Base-by-base conservation (phyloP, 1,140 invertebrate genomes). In the Heterodera schachtii region DNA sequence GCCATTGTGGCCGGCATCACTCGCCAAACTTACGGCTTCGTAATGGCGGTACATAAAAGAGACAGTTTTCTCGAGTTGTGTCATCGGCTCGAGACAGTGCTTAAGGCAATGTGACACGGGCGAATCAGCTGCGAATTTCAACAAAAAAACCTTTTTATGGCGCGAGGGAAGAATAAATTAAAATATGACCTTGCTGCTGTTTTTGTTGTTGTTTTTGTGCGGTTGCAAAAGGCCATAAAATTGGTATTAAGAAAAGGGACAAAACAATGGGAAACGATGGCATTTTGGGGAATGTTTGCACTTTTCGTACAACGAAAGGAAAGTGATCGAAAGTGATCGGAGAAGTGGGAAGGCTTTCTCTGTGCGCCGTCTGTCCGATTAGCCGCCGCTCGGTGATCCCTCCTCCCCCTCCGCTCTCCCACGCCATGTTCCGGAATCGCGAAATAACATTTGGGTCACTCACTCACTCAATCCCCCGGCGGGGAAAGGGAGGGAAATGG, bases 31-130 rank as follows among this genome's bases (percentile, higher is more conserved):
- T 57, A 82, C 83, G 11, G 84, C 75, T 7, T 85, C 85, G 70
- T 85, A 85, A 19, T 87, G 73, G 2, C 75, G 75, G 64, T 87
- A 85, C 47, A 85, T 73, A 69, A 83, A 81, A 21, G 84, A 82
- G 16, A 85, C 81, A 6, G 85, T 81, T 43, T 80, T 77, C 66
- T 85, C 84, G 21, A 85, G 83, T 19, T 74, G 76, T 41, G 66
- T 49, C 84, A 85, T 85, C n/a, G 84, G 86, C 31, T 83, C 85
- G 57, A 85, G 52, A 80, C 84, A 85, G 6, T 46, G 73, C 49
- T 85, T 43, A 4, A 85, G 82, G 52, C 84, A 87, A 2, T 67
- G 73, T 1, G 84, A 83, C 41, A 83, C 49, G 21, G 79, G 70
- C 69, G 69, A 19, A 43, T n/a, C n/a, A 71, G 69, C 41, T 8